A percentile compares a stretch with the other conserved stretches of the same genome.
Conservation (phyloP, 2,797 vertebrate genomes). For the Galago senegalensis region DNA sequence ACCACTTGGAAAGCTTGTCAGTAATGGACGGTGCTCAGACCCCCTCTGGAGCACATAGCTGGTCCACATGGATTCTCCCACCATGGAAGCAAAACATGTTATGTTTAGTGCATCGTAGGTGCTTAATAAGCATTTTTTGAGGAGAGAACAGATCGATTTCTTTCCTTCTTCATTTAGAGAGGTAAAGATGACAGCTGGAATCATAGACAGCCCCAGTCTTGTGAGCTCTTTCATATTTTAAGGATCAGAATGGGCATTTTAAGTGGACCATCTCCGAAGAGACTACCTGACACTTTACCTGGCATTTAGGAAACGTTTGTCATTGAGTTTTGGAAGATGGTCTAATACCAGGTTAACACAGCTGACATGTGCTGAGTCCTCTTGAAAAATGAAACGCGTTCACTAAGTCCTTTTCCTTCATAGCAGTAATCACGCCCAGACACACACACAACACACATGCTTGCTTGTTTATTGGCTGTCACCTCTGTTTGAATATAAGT, state of each 20-base stretch:
- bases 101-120: background rate
- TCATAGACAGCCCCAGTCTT: background rate
- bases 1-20: background rate
- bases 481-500: background rate
- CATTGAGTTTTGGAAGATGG: background rate
- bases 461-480: background rate
- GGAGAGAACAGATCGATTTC: background rate
- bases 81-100: rapidly evolving
- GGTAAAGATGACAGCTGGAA: background rate
- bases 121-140: background rate
- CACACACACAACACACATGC: background rate
- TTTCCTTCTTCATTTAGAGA: background rate
- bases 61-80: background rate
- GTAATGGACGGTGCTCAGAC: background rate
- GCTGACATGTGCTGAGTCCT: background rate
- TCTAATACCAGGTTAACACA: background rate
- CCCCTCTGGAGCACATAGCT: background rate
- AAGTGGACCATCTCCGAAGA: background rate
- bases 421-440: background rate
- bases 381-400: background rate
- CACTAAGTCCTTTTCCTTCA: background rate
- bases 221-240: background rate
- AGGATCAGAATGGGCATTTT: background rate
- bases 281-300: background rate
- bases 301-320: background rate